Conservation (phyloP, 2,888 invertebrate genomes). For the Atethmia centrago region DNA sequence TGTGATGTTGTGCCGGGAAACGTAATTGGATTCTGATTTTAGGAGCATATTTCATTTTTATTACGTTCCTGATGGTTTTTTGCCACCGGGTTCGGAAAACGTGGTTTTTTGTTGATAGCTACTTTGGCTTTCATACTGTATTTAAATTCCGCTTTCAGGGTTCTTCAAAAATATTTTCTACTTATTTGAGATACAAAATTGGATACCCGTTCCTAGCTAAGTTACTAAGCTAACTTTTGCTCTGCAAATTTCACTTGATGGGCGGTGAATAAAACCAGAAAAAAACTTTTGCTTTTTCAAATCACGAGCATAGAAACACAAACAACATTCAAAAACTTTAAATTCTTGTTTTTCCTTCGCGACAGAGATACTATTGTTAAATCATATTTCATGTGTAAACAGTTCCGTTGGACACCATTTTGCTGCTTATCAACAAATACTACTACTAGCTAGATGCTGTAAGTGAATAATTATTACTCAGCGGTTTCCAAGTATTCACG, state of each 20-base stretch:
- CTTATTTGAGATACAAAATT: background rate
- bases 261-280: no score
- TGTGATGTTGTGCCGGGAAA: conserved; percentile 42
- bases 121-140: background rate
- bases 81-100: background rate
- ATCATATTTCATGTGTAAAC: background rate
- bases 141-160: background rate
- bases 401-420: background rate
- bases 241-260: no score
- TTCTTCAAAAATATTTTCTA: background rate
- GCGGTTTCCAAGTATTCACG: background rate
- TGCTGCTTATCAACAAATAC: background rate
- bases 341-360: background rate
- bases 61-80: conserved; percentile 36
- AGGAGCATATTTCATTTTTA: conserved; percentile 62
- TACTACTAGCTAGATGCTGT: background rate
- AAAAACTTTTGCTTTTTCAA: background rate
- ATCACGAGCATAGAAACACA: background rate
- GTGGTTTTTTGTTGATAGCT: conserved; percentile 14
- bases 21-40: conserved; percentile 66
- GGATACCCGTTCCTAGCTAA: no score
- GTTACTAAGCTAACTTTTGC: no score
- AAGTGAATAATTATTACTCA: background rate
- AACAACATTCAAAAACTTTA: background rate
- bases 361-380: background rate